phyloP scores from a whole-genome alignment of 2,888 invertebrate genomes.

The Phymatocera aterrima region DNA sequence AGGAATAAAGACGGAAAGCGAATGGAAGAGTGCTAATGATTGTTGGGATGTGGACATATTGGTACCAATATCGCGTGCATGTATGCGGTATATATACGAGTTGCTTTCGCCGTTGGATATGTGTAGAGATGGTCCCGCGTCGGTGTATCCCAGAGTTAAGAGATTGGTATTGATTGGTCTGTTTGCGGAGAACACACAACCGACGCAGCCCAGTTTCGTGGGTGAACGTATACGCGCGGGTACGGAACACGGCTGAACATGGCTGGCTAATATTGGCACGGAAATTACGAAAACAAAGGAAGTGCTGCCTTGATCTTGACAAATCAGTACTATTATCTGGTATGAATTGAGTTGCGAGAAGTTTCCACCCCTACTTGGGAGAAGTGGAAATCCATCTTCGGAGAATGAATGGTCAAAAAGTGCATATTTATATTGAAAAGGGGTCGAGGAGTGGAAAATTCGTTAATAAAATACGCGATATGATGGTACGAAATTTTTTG shows the following conservation, averaged over 20 bases:
- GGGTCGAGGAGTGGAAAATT: too few relatives aligned
- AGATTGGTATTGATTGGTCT: constrained; percentile 73
- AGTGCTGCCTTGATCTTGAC: constrained; percentile 63
- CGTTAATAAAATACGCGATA: neutral
- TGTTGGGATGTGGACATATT: too few relatives aligned
- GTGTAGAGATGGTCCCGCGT: neutral
- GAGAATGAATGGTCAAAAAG: too few relatives aligned
- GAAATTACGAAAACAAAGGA: constrained; percentile 73
- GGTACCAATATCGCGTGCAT: too few relatives aligned
- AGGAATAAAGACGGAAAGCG: too few relatives aligned
- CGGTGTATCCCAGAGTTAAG: constrained; percentile 60
- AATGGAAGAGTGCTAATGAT: too few relatives aligned
- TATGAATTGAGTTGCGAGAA: neutral
- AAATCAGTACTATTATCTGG: constrained; percentile 53
- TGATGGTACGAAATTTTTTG: neutral
- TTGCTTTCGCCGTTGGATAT: too few relatives aligned
- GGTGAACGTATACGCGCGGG: constrained; percentile 6
- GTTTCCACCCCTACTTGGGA: too few relatives aligned
- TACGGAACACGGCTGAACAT: constrained; percentile 60
- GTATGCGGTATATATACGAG: too few relatives aligned
- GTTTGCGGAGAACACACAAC: constrained; percentile 71
- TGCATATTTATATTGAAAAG: too few relatives aligned
- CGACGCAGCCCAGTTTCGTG: constrained; percentile 61
- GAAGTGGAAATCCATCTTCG: too few relatives aligned
- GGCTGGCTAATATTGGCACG: constrained; percentile 72